Conservation (phyloP, 2,113 vertebrate species). For the Zootoca vivipara region DNA sequence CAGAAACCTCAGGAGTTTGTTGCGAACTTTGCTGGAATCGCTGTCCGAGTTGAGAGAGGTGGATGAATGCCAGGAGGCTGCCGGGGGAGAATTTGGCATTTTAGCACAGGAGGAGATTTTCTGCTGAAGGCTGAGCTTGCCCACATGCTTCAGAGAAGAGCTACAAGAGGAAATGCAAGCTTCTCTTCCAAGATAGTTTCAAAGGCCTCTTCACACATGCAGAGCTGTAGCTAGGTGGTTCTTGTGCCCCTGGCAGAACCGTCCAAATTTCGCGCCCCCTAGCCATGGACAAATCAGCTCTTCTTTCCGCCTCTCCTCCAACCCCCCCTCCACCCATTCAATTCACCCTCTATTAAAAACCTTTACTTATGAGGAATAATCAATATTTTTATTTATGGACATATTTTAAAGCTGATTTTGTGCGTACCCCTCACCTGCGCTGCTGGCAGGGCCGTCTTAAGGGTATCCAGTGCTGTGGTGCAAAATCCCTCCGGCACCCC, state of each 20-base stretch:
- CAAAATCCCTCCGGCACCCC: too few species aligned
- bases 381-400: too few species aligned
- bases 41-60: conserved; percentile 58
- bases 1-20: conserved; percentile 87
- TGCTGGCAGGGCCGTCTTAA: too few species aligned
- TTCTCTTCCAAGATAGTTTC: not conserved
- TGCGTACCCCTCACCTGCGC: rapidly evolving
- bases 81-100: not conserved
- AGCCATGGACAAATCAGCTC: too few species aligned
- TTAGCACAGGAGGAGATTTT: not conserved
- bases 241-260: not conserved
- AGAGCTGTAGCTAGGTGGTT: not conserved
- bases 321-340: too few species aligned
- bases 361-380: too few species aligned
- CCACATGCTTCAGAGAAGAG: not conserved
- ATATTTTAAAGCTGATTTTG: too few species aligned
- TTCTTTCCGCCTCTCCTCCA: too few species aligned
- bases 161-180: not conserved
- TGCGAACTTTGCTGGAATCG: conserved; percentile 82
- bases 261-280: too few species aligned
- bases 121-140: not conserved
- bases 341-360: too few species aligned
- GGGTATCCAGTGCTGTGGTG: too few species aligned
- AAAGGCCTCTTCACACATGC: not conserved
- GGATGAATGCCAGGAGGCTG: conserved; percentile 40